A percentile compares a stretch with the other conserved stretches of the same genome.
These are phyloP conservation scores for Limenitis camilla DNA, from an alignment of 2,888 invertebrate species.

Conservation along the genomic window DNA sequence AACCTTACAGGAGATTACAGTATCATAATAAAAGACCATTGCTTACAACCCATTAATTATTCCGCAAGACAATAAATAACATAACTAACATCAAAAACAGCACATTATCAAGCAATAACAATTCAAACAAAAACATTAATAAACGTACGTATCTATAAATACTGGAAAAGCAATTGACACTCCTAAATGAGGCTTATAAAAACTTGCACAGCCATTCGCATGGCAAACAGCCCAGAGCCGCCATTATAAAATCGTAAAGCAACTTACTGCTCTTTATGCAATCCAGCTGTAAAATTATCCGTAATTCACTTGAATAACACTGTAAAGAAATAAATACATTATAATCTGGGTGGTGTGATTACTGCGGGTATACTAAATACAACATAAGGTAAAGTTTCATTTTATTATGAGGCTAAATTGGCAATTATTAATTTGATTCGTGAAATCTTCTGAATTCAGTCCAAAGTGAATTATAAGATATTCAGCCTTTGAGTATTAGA, in stretches of 20 bases:
- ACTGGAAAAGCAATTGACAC: conserved; percentile 19
- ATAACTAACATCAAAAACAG: background rate
- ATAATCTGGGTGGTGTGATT: conserved; percentile 30
- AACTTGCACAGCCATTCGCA: conserved; percentile 21
- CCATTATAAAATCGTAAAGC: conserved; percentile 31
- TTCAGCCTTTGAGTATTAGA: no score
- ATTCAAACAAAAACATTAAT: conserved; percentile 15
- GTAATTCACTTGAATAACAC: conserved; percentile 40
- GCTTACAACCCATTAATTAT: background rate
- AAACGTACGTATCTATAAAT: conserved; percentile 14
- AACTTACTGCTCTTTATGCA: conserved; percentile 28
- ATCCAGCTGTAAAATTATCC: conserved; percentile 38
- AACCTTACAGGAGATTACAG: no score
- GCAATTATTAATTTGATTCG: background rate
- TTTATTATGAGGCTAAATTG: background rate
- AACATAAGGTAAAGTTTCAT: background rate
- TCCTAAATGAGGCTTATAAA: conserved; percentile 22
- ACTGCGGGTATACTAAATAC: conserved; percentile 10
- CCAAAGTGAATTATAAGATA: no score
- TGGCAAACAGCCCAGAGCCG: conserved; percentile 25
- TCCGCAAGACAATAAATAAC: background rate
- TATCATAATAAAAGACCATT: no score
- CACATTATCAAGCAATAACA: conserved; percentile 6
- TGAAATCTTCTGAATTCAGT: no score
- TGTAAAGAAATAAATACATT: conserved; percentile 45